Evolutionary conservation across 2,888 invertebrate genomes (phyloP).

Genomic region (Scaptomyza polygonia): DNA sequence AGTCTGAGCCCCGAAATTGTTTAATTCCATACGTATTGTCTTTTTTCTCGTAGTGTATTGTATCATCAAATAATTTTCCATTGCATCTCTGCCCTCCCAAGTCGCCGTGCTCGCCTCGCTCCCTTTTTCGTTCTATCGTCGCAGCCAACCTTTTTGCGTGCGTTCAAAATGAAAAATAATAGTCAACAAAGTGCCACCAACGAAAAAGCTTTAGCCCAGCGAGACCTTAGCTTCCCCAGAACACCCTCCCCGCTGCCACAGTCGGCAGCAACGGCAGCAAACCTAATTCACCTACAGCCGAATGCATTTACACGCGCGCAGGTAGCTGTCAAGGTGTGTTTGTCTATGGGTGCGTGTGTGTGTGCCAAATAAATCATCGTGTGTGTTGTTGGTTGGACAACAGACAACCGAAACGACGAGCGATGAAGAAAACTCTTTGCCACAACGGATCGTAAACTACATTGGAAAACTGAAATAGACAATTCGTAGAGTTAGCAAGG

Average conservation of each 20-base stretch:
- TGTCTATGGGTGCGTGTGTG: slow-evolving; percentile 57
- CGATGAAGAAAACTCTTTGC: slow-evolving; percentile 56
- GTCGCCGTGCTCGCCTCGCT: slow-evolving; percentile 3
- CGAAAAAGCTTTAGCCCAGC: slow-evolving; percentile 65
- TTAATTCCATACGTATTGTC: not conserved
- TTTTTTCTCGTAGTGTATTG: slow-evolving; percentile 6
- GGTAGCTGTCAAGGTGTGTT: slow-evolving; percentile 38
- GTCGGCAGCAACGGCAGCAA: slow-evolving; percentile 43
- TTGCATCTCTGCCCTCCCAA: slow-evolving; percentile 26
- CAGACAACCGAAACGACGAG: slow-evolving; percentile 43
- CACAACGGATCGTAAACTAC: slow-evolving; percentile 71
- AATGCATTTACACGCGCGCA: slow-evolving; percentile 67
- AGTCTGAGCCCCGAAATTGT: not conserved
- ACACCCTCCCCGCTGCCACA: slow-evolving; percentile 1
- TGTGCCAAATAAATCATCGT: slow-evolving; percentile 78
- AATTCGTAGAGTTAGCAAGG: slow-evolving; percentile 51
- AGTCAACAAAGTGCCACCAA: slow-evolving; percentile 77
- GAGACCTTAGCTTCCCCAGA: slow-evolving; percentile 31
- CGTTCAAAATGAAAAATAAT: slow-evolving; percentile 74
- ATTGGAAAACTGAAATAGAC: slow-evolving; percentile 78
- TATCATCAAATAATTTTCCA: slow-evolving; percentile 68
- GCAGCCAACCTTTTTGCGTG: slow-evolving; percentile 23
- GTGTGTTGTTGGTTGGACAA: slow-evolving; percentile 59
- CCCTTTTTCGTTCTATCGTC: not conserved
- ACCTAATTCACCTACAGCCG: slow-evolving; percentile 64